Evolutionary conservation across 2,113 vertebrate genomes (phyloP).

Genomic region (Engraulis encrasicolus): DNA sequence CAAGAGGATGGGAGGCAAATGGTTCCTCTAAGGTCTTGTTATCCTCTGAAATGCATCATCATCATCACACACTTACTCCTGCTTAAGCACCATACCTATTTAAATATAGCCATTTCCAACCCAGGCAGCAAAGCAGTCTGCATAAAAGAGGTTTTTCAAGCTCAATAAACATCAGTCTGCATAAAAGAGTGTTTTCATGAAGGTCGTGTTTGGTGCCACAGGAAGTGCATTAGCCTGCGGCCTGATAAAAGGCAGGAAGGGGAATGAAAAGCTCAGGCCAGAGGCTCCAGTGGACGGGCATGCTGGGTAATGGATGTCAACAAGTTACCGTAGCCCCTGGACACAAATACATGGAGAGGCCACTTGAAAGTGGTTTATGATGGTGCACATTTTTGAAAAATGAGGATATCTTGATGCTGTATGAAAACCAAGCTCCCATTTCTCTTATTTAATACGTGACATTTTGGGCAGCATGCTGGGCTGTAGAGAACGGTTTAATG

Average conservation of each 20-base stretch:
- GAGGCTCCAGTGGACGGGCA: background rate
- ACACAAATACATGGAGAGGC: background rate
- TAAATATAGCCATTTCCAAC: background rate
- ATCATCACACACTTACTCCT: background rate
- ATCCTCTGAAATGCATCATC: constrained; percentile 28
- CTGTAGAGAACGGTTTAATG: no score
- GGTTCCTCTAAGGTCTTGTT: constrained; percentile 32
- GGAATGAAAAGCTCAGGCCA: background rate
- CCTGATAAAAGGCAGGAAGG: background rate
- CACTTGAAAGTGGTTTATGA: background rate
- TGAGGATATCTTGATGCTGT: no score
- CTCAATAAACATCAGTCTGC: background rate
- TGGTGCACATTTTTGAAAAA: background rate
- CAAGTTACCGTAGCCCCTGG: background rate
- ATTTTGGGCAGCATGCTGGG: no score
- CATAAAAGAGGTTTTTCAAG: background rate
- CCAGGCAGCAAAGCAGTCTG: background rate
- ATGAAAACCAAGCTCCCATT: no score
- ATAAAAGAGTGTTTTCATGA: background rate
- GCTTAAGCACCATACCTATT: background rate
- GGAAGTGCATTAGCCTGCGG: background rate
- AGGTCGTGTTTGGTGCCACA: background rate
- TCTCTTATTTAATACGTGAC: no score
- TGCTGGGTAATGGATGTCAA: background rate
- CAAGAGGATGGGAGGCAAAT: background rate